A percentile compares a stretch with the other conserved stretches of the same genome.
Evolutionary conservation across 1,140 invertebrate genomes (phyloP).

Genomic region (Eriosoma lanigerum): DNA sequence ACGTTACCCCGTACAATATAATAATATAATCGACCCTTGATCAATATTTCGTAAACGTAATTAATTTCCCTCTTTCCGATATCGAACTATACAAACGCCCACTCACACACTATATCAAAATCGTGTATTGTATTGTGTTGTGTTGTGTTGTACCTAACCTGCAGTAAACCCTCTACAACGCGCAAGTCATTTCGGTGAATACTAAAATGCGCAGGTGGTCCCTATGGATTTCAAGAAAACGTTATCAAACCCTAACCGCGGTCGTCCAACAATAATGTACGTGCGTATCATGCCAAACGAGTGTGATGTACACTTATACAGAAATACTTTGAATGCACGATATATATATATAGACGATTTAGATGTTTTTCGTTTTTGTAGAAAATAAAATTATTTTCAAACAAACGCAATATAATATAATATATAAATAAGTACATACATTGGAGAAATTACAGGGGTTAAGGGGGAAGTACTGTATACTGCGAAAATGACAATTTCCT

Average conservation of each 20-base stretch:
- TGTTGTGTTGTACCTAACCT: too few species aligned
- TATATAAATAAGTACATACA: too few species aligned
- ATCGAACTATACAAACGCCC: background rate
- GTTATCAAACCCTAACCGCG: background rate
- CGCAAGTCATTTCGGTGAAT: slow-evolving; percentile 28
- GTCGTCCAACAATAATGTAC: background rate
- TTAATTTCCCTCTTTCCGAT: slow-evolving; percentile 20
- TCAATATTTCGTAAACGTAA: slow-evolving; percentile 29
- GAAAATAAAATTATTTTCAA: too few species aligned
- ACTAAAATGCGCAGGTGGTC: slow-evolving; percentile 17
- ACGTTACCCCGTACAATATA: background rate
- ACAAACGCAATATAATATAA: too few species aligned
- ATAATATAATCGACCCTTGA: slow-evolving; percentile 31
- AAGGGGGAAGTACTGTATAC: too few species aligned
- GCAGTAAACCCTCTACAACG: background rate
- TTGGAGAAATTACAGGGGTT: too few species aligned
- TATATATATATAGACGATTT: too few species aligned
- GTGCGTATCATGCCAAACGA: too few species aligned
- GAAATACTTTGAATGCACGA: background rate
- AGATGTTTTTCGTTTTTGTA: too few species aligned
- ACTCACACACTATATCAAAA: background rate
- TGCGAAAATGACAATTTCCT: too few species aligned
- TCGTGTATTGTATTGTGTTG: too few species aligned
- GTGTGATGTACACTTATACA: background rate
- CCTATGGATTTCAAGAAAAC: background rate